phyloP scores from a whole-genome alignment of 2,888 invertebrate genomes.

The Tridacna gigas region DNA sequence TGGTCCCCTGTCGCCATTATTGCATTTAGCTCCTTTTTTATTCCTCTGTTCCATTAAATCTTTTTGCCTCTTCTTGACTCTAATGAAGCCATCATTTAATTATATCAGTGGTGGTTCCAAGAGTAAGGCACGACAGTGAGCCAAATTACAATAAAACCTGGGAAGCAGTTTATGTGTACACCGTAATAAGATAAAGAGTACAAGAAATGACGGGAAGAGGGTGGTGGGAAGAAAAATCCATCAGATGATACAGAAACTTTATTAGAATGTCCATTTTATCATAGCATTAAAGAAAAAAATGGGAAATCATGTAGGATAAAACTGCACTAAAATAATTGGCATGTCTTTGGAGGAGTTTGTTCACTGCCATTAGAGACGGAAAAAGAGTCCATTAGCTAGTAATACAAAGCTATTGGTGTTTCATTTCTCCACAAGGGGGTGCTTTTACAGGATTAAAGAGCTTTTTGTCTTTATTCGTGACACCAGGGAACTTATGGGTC shows the following conservation, averaged over 20 bases:
- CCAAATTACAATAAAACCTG: constrained; percentile 18
- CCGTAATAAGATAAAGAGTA: constrained; percentile 23
- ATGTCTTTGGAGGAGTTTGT: constrained; percentile 13
- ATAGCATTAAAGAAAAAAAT: constrained; percentile 30
- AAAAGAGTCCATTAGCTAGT: constrained; percentile 24
- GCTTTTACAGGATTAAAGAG: constrained; percentile 19
- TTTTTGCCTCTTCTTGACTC: constrained; percentile 14
- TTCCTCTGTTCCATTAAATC: constrained; percentile 23
- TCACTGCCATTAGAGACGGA: constrained; percentile 25
- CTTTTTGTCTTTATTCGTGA: constrained; percentile 22
- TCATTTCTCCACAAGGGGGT: constrained; percentile 18
- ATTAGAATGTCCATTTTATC: constrained; percentile 3
- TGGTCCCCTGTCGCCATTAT: constrained; percentile 19
- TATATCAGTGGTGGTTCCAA: constrained; percentile 7
- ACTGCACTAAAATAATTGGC: constrained; percentile 41
- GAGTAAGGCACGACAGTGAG: constrained; percentile 16
- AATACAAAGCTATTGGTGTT: constrained; percentile 20
- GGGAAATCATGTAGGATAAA: constrained; percentile 36
- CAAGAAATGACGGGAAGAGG: background rate
- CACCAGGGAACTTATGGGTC: background rate
- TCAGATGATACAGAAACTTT: constrained; percentile 4
- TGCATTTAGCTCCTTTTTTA: constrained; percentile 29
- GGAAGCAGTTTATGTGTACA: constrained; percentile 15
- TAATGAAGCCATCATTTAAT: constrained; percentile 27
- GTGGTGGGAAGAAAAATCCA: background rate